A percentile compares a stretch with the other conserved stretches of the same genome.
phyloP scores from a whole-genome alignment of 2,888 invertebrate species.

The Hypercompe scribonia region DNA sequence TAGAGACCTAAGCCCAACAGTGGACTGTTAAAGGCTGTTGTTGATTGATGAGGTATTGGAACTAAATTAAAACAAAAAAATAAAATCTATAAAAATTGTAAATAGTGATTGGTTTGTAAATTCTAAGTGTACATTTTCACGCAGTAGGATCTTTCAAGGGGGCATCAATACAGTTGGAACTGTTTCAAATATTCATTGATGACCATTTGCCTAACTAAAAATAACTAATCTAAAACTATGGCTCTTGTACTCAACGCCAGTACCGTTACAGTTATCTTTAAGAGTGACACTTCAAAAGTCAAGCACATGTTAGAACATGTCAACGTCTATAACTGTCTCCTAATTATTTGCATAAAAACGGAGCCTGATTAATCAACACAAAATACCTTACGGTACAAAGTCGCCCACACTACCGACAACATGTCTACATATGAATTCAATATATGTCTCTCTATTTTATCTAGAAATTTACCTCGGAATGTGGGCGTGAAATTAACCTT shows the following conservation, averaged over 20 bases:
- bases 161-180: too few species aligned
- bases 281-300: not conserved
- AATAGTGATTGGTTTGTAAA: too few species aligned
- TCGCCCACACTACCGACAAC: constrained; percentile 12
- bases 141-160: too few species aligned
- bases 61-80: too few species aligned
- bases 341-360: constrained; percentile 14
- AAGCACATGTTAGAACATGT: not conserved
- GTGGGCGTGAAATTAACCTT: not conserved
- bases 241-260: not conserved
- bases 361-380: constrained; percentile 1
- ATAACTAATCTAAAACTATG: not conserved
- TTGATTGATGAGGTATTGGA: too few species aligned
- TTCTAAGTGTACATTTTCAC: too few species aligned
- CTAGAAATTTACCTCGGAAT: not conserved
- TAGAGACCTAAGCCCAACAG: too few species aligned
- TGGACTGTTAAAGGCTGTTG: too few species aligned
- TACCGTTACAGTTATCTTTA: not conserved
- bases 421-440: not conserved
- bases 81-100: too few species aligned
- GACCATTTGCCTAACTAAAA: not conserved
- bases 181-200: too few species aligned
- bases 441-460: not conserved
- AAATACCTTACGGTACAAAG: constrained; percentile 7
- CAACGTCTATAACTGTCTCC: constrained; percentile 4